A percentile compares a stretch with the other conserved stretches of the same genome.
Conservation (phyloP, 2,888 invertebrate species). For the Galerucella nymphaeae region DNA sequence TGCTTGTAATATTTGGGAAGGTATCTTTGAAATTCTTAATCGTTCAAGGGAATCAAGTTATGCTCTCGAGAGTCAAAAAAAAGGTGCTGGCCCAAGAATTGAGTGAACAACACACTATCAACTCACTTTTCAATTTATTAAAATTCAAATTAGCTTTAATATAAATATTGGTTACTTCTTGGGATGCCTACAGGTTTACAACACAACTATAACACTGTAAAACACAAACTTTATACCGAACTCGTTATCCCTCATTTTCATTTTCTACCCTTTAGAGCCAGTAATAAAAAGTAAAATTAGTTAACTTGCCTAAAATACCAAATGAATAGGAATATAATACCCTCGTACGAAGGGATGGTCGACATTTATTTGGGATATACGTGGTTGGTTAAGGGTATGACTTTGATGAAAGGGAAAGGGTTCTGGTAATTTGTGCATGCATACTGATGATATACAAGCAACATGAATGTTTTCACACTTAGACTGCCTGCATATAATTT, state of each 20-base stretch:
- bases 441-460: slow-evolving; percentile 29
- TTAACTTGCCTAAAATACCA: slow-evolving; percentile 10
- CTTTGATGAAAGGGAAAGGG: slow-evolving; percentile 28
- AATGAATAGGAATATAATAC: slow-evolving; percentile 21
- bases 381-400: slow-evolving; percentile 18
- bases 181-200: background rate
- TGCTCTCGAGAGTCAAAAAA: too few species aligned
- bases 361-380: slow-evolving; percentile 29
- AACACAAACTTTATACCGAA: background rate
- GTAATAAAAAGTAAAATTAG: slow-evolving; percentile 21
- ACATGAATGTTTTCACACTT: slow-evolving; percentile 22
- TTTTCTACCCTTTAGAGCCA: slow-evolving; percentile 8
- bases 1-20: too few species aligned
- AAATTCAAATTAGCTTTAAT: background rate
- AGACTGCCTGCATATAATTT: background rate
- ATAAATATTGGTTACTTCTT: background rate
- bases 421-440: slow-evolving; percentile 26
- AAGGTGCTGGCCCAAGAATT: too few species aligned
- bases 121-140: background rate
- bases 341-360: slow-evolving; percentile 17
- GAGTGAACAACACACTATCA: too few species aligned
- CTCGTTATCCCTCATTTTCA: background rate
- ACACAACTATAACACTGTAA: background rate
- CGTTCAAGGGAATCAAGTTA: too few species aligned
- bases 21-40: too few species aligned